phyloP scores from a whole-genome alignment of 2,888 invertebrate genomes.

The Amiota communis region DNA sequence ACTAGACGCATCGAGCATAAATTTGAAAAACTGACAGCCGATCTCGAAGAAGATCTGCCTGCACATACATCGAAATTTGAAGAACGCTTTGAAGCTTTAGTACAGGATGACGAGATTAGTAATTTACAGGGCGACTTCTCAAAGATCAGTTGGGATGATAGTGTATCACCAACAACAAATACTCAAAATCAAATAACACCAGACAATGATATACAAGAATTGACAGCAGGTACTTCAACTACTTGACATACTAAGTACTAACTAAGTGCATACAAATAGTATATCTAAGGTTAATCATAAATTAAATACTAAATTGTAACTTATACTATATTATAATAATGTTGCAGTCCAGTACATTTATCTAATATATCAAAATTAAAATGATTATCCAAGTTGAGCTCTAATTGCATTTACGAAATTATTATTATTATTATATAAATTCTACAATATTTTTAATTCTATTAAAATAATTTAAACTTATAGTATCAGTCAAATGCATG shows the following conservation, averaged over 20 bases:
- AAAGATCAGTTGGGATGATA: constrained; percentile 74
- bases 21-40: constrained; percentile 69
- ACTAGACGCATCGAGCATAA: constrained; percentile 69
- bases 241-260: background rate
- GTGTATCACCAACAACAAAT: constrained; percentile 70
- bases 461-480: no score
- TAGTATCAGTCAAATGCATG: no score
- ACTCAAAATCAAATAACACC: constrained; percentile 70
- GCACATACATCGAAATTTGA: constrained; percentile 63
- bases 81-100: constrained; percentile 65
- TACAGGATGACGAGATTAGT: constrained; percentile 72
- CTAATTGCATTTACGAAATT: constrained; percentile 64
- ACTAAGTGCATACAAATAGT: no score
- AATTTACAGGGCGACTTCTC: constrained; percentile 72
- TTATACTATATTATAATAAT: background rate
- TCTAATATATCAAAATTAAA: no score
- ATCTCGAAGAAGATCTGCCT: constrained; percentile 65
- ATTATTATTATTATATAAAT: background rate
- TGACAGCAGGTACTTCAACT: constrained; percentile 68
- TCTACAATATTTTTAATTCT: no score
- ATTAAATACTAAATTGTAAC: constrained; percentile 44
- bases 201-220: constrained; percentile 71
- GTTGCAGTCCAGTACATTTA: constrained; percentile 40
- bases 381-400: constrained; percentile 68
- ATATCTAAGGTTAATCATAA: constrained; percentile 40